phyloP scores from a whole-genome alignment of 2,888 invertebrate species.

The Agrenia bidenticulata region DNA sequence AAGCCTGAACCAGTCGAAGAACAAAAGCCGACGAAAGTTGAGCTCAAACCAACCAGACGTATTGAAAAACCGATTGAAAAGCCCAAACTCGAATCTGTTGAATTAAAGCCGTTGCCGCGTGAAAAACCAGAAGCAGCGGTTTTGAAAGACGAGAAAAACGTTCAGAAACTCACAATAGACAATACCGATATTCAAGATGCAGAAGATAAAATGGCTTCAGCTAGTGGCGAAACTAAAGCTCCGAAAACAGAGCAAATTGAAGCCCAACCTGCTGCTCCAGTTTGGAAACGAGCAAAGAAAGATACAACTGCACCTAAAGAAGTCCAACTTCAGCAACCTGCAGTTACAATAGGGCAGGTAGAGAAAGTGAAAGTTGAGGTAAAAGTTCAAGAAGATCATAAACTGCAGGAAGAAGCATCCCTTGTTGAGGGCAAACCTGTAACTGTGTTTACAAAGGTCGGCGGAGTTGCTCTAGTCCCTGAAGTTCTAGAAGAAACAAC shows the following conservation, averaged over 20 bases:
- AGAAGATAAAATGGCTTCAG: background rate
- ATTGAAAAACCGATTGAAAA: no score
- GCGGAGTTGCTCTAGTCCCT: background rate
- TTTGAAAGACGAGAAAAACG: background rate
- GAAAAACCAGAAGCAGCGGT: background rate
- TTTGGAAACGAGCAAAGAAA: conserved; percentile 33
- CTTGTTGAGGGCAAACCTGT: background rate
- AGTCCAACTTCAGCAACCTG: background rate
- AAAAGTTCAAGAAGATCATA: background rate
- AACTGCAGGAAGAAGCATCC: background rate
- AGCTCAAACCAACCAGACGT: conserved; percentile 8
- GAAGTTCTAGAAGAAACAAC: background rate
- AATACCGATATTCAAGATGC: background rate
- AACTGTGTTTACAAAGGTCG: background rate
- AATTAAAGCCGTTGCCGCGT: background rate
- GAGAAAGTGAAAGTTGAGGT: background rate
- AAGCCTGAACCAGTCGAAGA: background rate
- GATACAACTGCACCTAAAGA: conserved; percentile 11
- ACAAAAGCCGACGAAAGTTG: background rate
- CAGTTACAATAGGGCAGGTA: background rate
- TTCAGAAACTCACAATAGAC: background rate
- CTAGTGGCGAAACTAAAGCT: background rate
- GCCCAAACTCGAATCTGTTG: background rate
- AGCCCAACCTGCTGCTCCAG: conserved; percentile 2
- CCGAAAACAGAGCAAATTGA: background rate